Conservation (phyloP, 2,888 invertebrate genomes). For the Phortica okadai region DNA sequence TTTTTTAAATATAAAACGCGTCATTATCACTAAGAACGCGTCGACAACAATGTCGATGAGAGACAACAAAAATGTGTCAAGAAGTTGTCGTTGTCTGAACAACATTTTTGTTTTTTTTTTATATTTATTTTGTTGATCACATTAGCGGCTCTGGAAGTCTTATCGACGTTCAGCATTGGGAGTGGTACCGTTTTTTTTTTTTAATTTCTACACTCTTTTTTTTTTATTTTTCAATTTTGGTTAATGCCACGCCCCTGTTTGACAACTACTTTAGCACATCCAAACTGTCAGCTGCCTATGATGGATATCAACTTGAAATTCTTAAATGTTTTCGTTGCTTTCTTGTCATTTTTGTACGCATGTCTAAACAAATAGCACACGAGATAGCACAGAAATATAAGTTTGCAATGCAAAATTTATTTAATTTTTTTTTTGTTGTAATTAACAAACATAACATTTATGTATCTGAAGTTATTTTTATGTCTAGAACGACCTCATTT, state of each 20-base stretch:
- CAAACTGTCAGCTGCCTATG: neutral
- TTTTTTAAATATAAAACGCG: neutral
- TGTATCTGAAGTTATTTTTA: neutral
- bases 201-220: neutral
- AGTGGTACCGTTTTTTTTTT: slow-evolving; percentile 21
- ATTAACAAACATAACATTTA: too few relatives aligned
- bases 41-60: slow-evolving; percentile 42
- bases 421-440: neutral
- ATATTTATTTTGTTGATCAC: neutral
- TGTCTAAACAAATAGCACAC: neutral
- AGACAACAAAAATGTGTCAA: slow-evolving; percentile 51
- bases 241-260: neutral
- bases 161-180: slow-evolving; percentile 5
- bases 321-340: neutral
- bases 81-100: slow-evolving; percentile 51
- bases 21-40: slow-evolving; percentile 44
- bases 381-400: neutral
- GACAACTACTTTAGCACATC: neutral
- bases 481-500: neutral
- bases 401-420: neutral
- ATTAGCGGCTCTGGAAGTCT: neutral
- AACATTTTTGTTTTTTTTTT: slow-evolving; percentile 37
- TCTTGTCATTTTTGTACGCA: neutral
- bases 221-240: neutral
- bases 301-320: slow-evolving; percentile 1